Percentiles rank a stretch among this genome's conserved stretches.
phyloP scores from a whole-genome alignment of 2,113 vertebrate species.

The Porphyrio hochstetteri region DNA sequence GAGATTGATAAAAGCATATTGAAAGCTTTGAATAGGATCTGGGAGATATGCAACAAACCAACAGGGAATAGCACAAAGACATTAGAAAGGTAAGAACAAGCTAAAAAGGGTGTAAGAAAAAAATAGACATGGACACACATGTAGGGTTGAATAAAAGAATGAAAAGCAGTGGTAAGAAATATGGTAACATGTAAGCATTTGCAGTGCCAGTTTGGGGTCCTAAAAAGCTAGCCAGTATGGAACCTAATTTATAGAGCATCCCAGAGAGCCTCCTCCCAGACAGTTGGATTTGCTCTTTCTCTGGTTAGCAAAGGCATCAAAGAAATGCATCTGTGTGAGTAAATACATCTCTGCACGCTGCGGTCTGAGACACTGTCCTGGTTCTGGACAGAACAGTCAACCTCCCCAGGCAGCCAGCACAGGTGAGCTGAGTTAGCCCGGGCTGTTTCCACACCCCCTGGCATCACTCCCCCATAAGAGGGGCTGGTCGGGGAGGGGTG shows the following conservation, averaged over 20 bases:
- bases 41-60: neutral
- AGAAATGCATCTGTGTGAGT: neutral
- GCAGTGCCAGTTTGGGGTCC: neutral
- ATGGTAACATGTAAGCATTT: neutral
- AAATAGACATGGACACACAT: rapidly evolving
- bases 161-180: neutral
- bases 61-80: neutral
- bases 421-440: too few species aligned
- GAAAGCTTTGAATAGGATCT: neutral
- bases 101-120: neutral
- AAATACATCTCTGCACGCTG: neutral
- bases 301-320: neutral
- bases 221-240: neutral
- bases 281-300: neutral
- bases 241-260: neutral
- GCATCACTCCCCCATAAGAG: too few species aligned
- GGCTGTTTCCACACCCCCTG: too few species aligned
- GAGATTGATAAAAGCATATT: neutral
- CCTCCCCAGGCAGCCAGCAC: too few species aligned
- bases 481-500: too few species aligned
- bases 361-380: neutral
- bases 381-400: too few species aligned
- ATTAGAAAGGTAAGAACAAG: neutral
- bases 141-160: neutral
- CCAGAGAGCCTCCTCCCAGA: neutral